Conservation (phyloP, 2,113 vertebrate species). For the Petaurus breviceps region DNA sequence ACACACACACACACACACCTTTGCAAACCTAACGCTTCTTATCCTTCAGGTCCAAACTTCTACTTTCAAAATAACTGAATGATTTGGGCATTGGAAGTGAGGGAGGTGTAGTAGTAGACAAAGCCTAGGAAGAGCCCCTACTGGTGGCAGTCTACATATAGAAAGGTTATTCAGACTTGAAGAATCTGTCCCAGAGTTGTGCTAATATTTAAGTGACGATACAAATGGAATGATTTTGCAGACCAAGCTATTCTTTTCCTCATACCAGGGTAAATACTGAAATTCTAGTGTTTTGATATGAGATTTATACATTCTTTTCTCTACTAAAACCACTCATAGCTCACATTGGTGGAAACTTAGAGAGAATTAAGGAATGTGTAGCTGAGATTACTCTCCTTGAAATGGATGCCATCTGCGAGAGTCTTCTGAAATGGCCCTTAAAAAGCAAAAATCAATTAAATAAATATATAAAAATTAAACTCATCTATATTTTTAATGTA, state of each 20-base stretch:
- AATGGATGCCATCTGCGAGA: slow-evolving; percentile 25
- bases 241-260: not conserved
- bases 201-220: not conserved
- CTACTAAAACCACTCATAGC: slow-evolving; percentile 12
- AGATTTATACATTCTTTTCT: not conserved
- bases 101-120: not conserved
- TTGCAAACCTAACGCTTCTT: not conserved
- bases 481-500: slow-evolving; percentile 70
- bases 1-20: not conserved
- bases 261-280: not conserved
- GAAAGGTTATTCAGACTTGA: not conserved
- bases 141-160: not conserved
- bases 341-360: not conserved
- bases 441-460: slow-evolving; percentile 51
- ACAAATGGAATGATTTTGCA: not conserved
- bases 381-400: not conserved
- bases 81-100: no score
- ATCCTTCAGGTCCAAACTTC: not conserved
- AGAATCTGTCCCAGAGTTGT: not conserved
- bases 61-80: not conserved
- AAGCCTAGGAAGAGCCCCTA: not conserved
- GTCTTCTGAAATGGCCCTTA: slow-evolving; percentile 32
- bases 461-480: slow-evolving; percentile 75
- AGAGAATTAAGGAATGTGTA: not conserved
- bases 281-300: not conserved